phyloP scores from a whole-genome alignment of 2,113 vertebrate genomes.

The Dendropsophus ebraccatus region DNA sequence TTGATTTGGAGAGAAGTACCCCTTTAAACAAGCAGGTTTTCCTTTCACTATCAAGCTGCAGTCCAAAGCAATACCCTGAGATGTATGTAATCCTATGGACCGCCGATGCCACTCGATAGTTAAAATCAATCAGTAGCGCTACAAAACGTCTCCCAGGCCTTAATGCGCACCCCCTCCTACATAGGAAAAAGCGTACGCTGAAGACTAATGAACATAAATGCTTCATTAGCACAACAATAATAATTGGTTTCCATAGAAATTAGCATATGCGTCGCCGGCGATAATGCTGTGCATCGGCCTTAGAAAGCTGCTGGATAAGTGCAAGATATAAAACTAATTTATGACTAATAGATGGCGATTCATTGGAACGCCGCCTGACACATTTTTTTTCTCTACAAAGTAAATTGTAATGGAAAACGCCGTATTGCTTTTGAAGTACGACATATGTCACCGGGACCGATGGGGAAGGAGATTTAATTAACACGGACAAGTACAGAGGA shows the following conservation, averaged over 20 bases:
- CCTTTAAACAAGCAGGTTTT: too few relatives aligned
- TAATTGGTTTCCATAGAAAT: conserved; percentile 53
- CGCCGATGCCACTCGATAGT: too few relatives aligned
- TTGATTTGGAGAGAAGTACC: too few relatives aligned
- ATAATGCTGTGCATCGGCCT: neutral
- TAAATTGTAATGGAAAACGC: neutral
- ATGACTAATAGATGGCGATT: neutral
- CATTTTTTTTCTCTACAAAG: neutral
- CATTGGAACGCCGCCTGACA: neutral
- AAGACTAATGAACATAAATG: conserved; percentile 46
- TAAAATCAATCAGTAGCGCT: too few relatives aligned
- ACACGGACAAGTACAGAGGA: too few relatives aligned
- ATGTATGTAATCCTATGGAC: too few relatives aligned
- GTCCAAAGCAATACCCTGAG: too few relatives aligned
- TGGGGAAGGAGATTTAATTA: neutral
- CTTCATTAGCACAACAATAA: conserved; percentile 31
- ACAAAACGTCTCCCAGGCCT: neutral
- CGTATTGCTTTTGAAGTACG: neutral
- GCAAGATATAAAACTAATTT: neutral
- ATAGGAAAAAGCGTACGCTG: neutral
- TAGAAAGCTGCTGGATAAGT: neutral
- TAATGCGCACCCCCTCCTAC: neutral
- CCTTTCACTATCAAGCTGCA: too few relatives aligned
- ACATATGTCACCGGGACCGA: neutral
- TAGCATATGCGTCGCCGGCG: neutral